phyloP scores from a whole-genome alignment of 2,888 invertebrate species.

The Blomia tropicalis region DNA sequence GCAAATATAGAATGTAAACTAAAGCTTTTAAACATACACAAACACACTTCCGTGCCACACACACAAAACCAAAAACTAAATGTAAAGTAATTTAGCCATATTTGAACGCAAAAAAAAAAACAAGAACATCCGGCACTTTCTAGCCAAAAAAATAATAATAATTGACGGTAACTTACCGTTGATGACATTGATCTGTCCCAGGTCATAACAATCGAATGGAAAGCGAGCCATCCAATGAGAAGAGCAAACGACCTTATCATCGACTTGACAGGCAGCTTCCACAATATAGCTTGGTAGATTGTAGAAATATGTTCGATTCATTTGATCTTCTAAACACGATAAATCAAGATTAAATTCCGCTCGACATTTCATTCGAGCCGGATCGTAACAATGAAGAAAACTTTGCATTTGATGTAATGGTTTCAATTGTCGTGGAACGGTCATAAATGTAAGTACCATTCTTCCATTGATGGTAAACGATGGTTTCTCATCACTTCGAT shows the following conservation, averaged over 20 bases:
- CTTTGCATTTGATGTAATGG: constrained; percentile 19
- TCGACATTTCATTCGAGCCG: constrained; percentile 5
- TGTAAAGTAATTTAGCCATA: too few relatives aligned
- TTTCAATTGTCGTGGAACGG: constrained; percentile 1
- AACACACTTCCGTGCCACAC: too few relatives aligned
- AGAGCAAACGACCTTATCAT: constrained; percentile 7
- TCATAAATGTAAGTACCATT: constrained; percentile 15
- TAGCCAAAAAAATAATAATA: neutral
- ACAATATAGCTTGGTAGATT: neutral
- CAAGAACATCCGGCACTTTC: too few relatives aligned
- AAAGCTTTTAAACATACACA: too few relatives aligned
- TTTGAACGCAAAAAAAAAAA: neutral
- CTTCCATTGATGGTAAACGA: constrained; percentile 1
- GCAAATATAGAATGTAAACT: too few relatives aligned
- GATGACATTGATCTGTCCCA: constrained; percentile 4
- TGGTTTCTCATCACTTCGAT: neutral
- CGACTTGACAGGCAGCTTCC: constrained; percentile 19
- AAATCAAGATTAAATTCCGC: constrained; percentile 13
- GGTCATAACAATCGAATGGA: constrained; percentile 14
- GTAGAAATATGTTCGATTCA: neutral
- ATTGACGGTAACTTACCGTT: constrained; percentile 4
- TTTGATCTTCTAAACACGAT: constrained; percentile 10
- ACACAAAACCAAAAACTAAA: too few relatives aligned
- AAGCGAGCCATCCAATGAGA: neutral
- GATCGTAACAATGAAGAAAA: constrained; percentile 18